These are phyloP conservation scores for Drosophila kambysellisi DNA, from an alignment of 2,888 invertebrate species.

Conservation along the genomic window DNA sequence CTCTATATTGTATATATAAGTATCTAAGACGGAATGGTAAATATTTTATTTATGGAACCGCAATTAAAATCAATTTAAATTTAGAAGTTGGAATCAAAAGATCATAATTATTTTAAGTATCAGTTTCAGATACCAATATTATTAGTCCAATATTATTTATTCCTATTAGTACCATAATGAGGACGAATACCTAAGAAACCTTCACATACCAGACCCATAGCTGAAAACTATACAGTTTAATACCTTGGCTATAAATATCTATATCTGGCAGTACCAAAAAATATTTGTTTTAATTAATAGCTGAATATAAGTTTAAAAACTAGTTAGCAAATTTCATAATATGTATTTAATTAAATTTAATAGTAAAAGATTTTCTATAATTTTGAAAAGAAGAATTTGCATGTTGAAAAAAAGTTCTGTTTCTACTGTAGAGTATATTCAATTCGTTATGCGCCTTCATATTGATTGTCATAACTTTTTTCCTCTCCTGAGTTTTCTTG, in stretches of 20 bases:
- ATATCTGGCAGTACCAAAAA: background rate
- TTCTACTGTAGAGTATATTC: background rate
- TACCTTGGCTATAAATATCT: background rate
- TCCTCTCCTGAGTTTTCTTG: slow-evolving; percentile 25
- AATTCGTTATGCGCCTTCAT: too few relatives aligned
- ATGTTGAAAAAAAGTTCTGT: background rate
- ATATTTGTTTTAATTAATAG: background rate
- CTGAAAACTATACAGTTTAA: background rate
- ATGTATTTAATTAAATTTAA: background rate
- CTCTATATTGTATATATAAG: too few relatives aligned
- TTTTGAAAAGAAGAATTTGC: background rate
- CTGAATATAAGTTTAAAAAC: background rate
- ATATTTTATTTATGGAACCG: background rate
- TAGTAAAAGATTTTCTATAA: background rate
- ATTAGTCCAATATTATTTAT: too few relatives aligned
- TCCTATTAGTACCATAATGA: background rate
- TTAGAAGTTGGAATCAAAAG: background rate
- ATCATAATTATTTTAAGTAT: background rate
- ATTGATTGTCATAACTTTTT: background rate
- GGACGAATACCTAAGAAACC: background rate
- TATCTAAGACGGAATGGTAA: too few relatives aligned
- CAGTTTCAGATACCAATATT: background rate
- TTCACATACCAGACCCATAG: too few relatives aligned
- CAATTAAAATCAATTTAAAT: background rate
- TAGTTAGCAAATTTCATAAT: background rate